Conservation (phyloP, 2,888 invertebrate species). For the Desoria tigrina region DNA sequence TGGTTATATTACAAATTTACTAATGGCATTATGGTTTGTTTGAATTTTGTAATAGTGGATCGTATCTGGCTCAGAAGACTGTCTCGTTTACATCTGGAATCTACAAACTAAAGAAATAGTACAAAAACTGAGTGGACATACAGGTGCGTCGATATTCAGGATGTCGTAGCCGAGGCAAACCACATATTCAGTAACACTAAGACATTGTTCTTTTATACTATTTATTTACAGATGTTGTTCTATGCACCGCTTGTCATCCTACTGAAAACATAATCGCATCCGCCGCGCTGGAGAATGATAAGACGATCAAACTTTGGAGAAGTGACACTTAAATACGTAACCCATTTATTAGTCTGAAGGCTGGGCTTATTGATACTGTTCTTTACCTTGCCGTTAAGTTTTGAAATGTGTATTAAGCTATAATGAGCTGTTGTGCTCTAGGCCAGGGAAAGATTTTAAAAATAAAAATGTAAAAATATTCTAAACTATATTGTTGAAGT, state of each 20-base stretch:
- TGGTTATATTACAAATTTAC: too few relatives aligned
- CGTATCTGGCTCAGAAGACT: constrained; percentile 99
- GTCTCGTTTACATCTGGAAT: constrained; percentile 99
- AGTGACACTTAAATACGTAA: constrained; percentile 73
- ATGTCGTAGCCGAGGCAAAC: too few relatives aligned
- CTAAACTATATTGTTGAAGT: too few relatives aligned
- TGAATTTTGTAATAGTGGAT: constrained; percentile 79
- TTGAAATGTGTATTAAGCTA: too few relatives aligned
- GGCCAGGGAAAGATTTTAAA: too few relatives aligned
- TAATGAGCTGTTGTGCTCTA: too few relatives aligned
- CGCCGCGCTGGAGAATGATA: constrained; percentile 96
- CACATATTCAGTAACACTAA: too few relatives aligned
- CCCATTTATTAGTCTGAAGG: not conserved
- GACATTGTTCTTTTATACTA: too few relatives aligned
- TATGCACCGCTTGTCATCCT: constrained; percentile 98
- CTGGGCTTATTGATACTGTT: too few relatives aligned
- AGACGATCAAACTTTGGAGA: constrained; percentile 98
- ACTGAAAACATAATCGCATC: constrained; percentile 99
- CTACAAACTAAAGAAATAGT: constrained; percentile 99
- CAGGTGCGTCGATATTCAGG: too few relatives aligned
- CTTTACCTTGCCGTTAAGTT: too few relatives aligned
- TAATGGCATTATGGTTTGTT: constrained; percentile 7
- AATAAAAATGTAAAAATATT: too few relatives aligned
- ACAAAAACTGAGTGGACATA: constrained; percentile 94
- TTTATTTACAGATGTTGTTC: constrained; percentile 74